A percentile compares a stretch with the other conserved stretches of the same genome.
Conservation (phyloP, 2,113 vertebrate species). For the Anolis carolinensis region DNA sequence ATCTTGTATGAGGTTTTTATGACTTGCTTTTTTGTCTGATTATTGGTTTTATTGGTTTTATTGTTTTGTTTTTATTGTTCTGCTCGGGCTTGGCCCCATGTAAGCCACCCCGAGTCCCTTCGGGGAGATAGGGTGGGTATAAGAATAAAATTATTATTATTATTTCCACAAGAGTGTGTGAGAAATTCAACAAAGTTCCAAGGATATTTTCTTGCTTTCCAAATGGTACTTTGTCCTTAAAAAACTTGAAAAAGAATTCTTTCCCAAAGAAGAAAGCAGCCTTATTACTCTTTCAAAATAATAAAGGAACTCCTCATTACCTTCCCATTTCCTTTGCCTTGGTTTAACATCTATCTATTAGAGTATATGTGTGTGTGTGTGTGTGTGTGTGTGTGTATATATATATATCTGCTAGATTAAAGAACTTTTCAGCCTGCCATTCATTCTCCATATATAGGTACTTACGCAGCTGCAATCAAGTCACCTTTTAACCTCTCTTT, state of each 20-base stretch:
- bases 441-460: neutral
- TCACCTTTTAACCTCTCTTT: constrained; percentile 15
- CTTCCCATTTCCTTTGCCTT: neutral
- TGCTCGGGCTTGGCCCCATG: too few relatives aligned
- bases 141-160: too few relatives aligned
- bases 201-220: neutral
- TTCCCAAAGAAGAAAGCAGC: neutral
- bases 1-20: too few relatives aligned
- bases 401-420: neutral
- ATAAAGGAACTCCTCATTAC: neutral
- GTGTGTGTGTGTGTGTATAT: neutral
- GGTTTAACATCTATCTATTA: neutral
- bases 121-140: too few relatives aligned
- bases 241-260: neutral
- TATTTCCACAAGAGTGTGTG: too few relatives aligned
- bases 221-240: neutral
- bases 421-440: neutral
- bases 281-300: neutral
- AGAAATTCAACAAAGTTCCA: neutral
- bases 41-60: too few relatives aligned
- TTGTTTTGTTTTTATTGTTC: too few relatives aligned
- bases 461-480: neutral
- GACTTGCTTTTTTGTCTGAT: too few relatives aligned
- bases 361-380: neutral
- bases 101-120: too few relatives aligned